A percentile compares a stretch with the other conserved stretches of the same genome.
Conservation (phyloP, 2,113 vertebrate genomes). For the Triplophysa tibetana region DNA sequence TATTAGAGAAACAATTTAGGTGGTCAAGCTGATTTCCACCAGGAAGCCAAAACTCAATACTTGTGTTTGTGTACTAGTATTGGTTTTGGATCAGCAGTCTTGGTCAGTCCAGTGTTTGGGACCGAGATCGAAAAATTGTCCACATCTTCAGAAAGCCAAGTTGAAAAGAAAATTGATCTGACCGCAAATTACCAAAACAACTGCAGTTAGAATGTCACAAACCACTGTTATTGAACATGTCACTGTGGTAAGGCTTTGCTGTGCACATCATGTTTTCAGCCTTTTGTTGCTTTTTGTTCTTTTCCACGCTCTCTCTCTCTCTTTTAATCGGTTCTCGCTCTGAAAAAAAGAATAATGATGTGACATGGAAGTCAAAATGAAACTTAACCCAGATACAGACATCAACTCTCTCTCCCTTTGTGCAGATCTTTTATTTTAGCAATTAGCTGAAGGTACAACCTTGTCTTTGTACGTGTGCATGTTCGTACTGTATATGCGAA, state of each 20-base stretch:
- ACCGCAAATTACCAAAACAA: background rate
- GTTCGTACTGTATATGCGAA: background rate
- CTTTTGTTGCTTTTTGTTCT: background rate
- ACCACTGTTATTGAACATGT: background rate
- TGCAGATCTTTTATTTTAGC: constrained; percentile 3
- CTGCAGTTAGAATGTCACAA: background rate
- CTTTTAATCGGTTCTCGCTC: constrained; percentile 13
- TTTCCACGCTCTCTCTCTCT: constrained; percentile 8
- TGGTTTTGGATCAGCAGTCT: background rate
- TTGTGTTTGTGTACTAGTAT: background rate
- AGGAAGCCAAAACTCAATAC: background rate
- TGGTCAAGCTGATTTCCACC: background rate
- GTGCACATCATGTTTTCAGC: background rate
- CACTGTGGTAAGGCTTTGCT: constrained; percentile 24
- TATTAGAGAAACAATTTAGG: background rate
- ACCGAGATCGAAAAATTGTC: background rate
- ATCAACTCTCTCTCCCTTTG: background rate
- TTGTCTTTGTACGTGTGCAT: background rate
- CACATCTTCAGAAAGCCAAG: background rate
- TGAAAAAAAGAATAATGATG: constrained; percentile 45
- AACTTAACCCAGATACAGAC: background rate
- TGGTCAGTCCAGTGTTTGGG: background rate
- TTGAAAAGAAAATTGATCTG: background rate
- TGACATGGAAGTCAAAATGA: constrained; percentile 32
- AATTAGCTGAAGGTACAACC: background rate